Evolutionary conservation across 2,113 vertebrate species (phyloP).

Genomic region (Trichechus manatus): DNA sequence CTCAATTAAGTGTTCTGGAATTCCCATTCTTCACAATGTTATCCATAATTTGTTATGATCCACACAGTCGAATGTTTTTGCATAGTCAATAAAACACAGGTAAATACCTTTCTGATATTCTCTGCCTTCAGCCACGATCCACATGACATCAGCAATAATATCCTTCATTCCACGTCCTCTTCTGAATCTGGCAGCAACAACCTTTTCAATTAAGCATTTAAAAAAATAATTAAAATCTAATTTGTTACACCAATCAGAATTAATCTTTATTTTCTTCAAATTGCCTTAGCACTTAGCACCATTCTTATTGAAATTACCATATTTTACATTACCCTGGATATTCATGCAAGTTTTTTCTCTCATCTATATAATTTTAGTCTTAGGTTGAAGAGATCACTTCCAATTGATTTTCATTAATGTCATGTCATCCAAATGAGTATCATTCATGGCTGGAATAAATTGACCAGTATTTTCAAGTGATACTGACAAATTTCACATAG

Average conservation of each 20-base stretch:
- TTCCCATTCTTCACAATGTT: too few relatives aligned
- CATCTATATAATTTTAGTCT: neutral
- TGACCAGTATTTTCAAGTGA: conserved; percentile 47
- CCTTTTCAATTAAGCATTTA: neutral
- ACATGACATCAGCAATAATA: too few relatives aligned
- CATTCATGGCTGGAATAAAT: conserved; percentile 48
- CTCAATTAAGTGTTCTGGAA: too few relatives aligned
- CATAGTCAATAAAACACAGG: too few relatives aligned
- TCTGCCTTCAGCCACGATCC: too few relatives aligned
- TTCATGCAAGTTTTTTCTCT: neutral
- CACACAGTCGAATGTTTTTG: too few relatives aligned
- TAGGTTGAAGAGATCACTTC: conserved; percentile 40
- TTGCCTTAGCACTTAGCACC: neutral
- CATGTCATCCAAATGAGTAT: conserved; percentile 55
- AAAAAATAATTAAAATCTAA: neutral
- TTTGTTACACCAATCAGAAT: neutral
- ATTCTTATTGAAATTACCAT: neutral
- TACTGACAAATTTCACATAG: conserved; percentile 39
- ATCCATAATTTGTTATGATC: too few relatives aligned
- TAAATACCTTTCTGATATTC: too few relatives aligned
- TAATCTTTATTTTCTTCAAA: conserved; percentile 14
- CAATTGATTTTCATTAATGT: conserved; percentile 1
- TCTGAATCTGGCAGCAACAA: neutral
- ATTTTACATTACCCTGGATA: neutral
- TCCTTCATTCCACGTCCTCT: too few relatives aligned